Conservation (phyloP, 2,888 invertebrate species). For the Pristionchus maxplancki region DNA sequence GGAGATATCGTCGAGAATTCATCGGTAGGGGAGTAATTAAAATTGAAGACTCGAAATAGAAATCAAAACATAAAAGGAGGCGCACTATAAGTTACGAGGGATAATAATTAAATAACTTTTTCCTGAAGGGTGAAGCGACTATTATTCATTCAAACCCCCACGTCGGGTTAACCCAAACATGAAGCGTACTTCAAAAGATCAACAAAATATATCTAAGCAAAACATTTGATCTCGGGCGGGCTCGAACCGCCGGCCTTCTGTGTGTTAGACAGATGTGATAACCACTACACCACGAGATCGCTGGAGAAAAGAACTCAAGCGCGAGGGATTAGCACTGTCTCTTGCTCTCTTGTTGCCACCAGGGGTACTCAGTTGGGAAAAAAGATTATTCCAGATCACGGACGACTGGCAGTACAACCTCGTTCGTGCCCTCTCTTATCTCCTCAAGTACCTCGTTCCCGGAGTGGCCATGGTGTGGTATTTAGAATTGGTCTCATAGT, state of each 20-base stretch:
- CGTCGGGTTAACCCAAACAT: background rate
- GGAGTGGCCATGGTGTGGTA: constrained; percentile 24
- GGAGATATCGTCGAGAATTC: constrained; percentile 43
- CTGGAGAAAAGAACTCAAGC: background rate
- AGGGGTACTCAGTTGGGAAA: background rate
- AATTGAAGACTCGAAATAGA: too few relatives aligned
- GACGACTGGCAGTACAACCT: constrained; percentile 53
- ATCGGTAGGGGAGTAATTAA: constrained; percentile 36
- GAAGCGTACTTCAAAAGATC: background rate
- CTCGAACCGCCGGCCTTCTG: constrained; percentile 67
- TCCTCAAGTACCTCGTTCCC: constrained; percentile 59
- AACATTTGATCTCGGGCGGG: constrained; percentile 63
- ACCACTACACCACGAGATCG: constrained; percentile 47
- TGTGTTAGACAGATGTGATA: constrained; percentile 68
- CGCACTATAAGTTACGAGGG: too few relatives aligned
- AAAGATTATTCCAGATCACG: constrained; percentile 53
- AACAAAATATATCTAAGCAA: background rate
- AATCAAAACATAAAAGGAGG: too few relatives aligned
- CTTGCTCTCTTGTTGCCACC: background rate
- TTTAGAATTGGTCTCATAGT: too few relatives aligned
- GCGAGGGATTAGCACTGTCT: background rate
- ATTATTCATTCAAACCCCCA: too few relatives aligned
- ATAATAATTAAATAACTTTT: background rate
- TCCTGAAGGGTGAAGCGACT: background rate
- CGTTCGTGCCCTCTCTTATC: constrained; percentile 53